Evolutionary conservation across 2,113 vertebrate genomes (phyloP), one percentile per base, ranked within the genome.

Genomic region (Brienomyrus longianalis): DNA sequence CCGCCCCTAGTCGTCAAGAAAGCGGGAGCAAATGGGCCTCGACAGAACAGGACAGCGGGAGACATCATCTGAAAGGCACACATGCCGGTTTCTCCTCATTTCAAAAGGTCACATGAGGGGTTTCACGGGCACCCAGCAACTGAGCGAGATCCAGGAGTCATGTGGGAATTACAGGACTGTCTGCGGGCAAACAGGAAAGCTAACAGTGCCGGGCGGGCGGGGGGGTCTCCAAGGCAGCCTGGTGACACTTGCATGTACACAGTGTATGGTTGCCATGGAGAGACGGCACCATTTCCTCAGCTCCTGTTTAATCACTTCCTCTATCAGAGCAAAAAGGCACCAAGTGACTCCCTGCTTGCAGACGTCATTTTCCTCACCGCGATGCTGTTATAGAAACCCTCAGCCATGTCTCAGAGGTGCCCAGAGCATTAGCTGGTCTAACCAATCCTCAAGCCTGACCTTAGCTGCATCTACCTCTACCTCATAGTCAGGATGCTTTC

Each of bases 251-350:
- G 43, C 17, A 23, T 47, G 45, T 84, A 84, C 83, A 6, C 19
- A 7, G 19, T 48, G 83, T 21, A 48, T 17, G 83, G 83, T 48
- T 47, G 23, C 83, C 45, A 48, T 48, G 45, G 83, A 45, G 83
- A 48, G 45, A 84, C 45, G 23, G 39, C 21, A 47, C 89, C 10
- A 39, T 45, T 83, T 48, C 83, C 54, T 9, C 21, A 43, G 5
- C 3, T 2, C 77, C 50, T 83, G 23, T 43, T 89, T 54, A 84
- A 59, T 83, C 83, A 51, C 84, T 89, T 86, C 56, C 54, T 86
- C 70, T 21, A 85, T 19, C 39, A n/a, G 39, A 47, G 48, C 83
- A 84, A 48, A 83, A 84, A 48, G 83, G 45, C 21, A 48, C 17
- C 43, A n/a, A 45, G 83, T 48, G 83, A 8, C 83, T 84, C 83